A percentile compares a stretch with the other conserved stretches of the same genome.
Conservation (phyloP, 2,113 vertebrate species). For the Podilymbus podiceps region DNA sequence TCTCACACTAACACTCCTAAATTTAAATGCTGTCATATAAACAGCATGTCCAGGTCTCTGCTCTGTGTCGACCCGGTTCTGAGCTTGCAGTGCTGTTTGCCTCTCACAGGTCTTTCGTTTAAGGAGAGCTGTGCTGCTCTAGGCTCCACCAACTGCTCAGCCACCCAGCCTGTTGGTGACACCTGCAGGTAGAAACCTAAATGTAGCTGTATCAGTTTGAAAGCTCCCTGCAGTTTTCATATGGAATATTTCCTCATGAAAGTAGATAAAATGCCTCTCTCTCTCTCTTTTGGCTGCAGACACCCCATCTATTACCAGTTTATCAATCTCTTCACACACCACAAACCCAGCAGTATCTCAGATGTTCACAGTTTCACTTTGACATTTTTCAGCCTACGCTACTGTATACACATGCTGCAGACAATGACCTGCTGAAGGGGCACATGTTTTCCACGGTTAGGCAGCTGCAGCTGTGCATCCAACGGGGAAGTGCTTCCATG, state of each 20-base stretch:
- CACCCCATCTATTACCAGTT: no score
- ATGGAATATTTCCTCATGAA: not conserved
- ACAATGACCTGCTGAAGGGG: not conserved
- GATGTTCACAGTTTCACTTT: not conserved
- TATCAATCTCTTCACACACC: not conserved
- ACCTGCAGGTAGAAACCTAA: not conserved
- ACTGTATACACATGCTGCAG: not conserved
- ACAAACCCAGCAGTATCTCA: fast-evolving
- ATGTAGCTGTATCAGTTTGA: not conserved
- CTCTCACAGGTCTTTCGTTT: not conserved
- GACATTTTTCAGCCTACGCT: not conserved
- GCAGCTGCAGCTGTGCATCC: not conserved
- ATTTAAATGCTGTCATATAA: not conserved
- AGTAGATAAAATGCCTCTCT: not conserved
- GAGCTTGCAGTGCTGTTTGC: not conserved
- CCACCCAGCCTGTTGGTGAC: not conserved
- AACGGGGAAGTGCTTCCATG: not conserved
- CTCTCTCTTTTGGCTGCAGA: not conserved
- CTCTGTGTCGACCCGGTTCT: not conserved
- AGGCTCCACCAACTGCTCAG: not conserved
- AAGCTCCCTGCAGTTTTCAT: not conserved
- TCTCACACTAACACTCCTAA: not conserved
- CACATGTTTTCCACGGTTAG: fast-evolving
- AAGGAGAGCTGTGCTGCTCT: not conserved
- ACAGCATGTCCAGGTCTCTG: not conserved